Percentiles rank a stretch among this genome's conserved stretches.
Conservation (phyloP, 2,113 vertebrate species). For the Dermatemys mawii region DNA sequence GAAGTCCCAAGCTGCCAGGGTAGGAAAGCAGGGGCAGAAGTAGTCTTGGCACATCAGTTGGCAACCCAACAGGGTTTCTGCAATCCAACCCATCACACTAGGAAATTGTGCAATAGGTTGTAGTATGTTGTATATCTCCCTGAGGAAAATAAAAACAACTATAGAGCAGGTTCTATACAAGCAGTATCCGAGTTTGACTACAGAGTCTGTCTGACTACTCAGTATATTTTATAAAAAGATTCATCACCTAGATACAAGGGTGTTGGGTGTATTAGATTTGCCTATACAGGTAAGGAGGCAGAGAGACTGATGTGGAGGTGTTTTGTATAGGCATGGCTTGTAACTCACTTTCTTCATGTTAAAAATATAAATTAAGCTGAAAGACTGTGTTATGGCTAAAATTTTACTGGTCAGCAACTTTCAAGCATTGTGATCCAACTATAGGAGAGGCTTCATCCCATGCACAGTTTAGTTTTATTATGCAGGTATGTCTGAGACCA, state of each 20-base stretch:
- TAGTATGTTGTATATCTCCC: background rate
- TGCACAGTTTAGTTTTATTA: background rate
- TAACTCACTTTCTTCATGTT: background rate
- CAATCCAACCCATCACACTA: background rate
- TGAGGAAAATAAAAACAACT: background rate
- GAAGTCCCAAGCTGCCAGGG: too few relatives aligned
- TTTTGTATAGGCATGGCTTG: background rate
- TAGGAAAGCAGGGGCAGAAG: too few relatives aligned
- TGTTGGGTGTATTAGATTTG: accelerated
- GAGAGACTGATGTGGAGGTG: accelerated
- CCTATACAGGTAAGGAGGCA: background rate
- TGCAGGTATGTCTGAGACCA: background rate
- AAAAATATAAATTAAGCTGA: background rate
- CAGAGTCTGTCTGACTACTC: background rate
- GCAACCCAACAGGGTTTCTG: too few relatives aligned
- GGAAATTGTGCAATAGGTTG: background rate
- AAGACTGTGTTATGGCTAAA: background rate
- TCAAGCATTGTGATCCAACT: background rate
- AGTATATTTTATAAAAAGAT: background rate
- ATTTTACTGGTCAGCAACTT: background rate
- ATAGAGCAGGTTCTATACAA: background rate
- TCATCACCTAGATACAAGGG: background rate
- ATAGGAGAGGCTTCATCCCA: background rate
- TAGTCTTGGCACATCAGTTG: too few relatives aligned
- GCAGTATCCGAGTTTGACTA: background rate